phyloP scores from a whole-genome alignment of 37 sponge, comb jelly and placozoan species.

The Theonella swinhoei region DNA sequence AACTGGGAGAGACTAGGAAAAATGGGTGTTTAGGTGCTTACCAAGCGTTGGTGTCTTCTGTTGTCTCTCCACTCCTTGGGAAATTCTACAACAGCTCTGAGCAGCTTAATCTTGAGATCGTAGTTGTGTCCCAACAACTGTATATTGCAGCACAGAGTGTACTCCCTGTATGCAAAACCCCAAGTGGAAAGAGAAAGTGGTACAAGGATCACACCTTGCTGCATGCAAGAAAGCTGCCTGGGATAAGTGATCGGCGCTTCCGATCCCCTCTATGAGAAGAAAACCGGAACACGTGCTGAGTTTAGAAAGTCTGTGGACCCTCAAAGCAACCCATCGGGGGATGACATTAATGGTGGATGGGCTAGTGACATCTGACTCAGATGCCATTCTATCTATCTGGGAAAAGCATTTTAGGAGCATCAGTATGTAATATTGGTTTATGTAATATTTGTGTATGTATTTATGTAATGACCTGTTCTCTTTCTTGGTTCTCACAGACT shows the following conservation, averaged over 20 bases:
- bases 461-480: no score
- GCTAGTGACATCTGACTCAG: no score
- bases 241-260: not conserved
- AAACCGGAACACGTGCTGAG: not conserved
- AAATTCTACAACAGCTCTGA: not conserved
- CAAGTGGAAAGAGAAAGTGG: not conserved
- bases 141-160: not conserved
- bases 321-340: not conserved
- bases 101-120: not conserved
- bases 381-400: no score
- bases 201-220: not conserved
- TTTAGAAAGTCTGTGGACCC: not conserved
- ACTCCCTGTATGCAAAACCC: not conserved
- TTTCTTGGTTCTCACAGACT: no score
- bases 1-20: not conserved
- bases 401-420: no score
- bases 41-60: not conserved
- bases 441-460: no score
- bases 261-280: conserved; percentile 1
- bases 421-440: no score
- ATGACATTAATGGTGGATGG: not conserved
- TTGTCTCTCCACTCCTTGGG: not conserved
- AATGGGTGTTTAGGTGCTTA: not conserved
- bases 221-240: not conserved
- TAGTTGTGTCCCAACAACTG: not conserved